Percentiles rank a stretch among this genome's conserved stretches.
phyloP scores from a whole-genome alignment of 2,888 invertebrate species.

The Watsonalla cultraria region DNA sequence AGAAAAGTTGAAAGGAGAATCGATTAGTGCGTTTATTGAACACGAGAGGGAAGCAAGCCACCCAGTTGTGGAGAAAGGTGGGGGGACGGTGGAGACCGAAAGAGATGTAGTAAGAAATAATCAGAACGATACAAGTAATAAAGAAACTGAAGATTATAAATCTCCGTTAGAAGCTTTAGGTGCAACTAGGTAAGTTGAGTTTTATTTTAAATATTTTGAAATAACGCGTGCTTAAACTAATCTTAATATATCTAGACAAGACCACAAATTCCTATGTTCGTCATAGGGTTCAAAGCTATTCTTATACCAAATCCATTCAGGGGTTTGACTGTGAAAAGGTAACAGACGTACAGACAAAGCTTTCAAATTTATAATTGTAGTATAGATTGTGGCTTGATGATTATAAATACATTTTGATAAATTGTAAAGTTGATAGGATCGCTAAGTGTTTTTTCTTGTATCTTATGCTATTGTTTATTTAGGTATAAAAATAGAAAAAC shows the following conservation, averaged over 20 bases:
- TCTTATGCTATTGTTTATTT: slow-evolving; percentile 24
- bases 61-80: slow-evolving; percentile 23
- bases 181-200: slow-evolving; percentile 47
- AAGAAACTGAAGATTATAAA: slow-evolving; percentile 50
- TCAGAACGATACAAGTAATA: slow-evolving; percentile 10
- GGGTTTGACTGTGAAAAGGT: no score
- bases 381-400: no score
- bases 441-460: slow-evolving; percentile 2
- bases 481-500: slow-evolving; percentile 36
- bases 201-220: background rate
- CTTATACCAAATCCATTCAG: no score
- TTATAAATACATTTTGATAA: no score
- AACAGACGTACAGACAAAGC: no score
- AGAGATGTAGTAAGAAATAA: slow-evolving; percentile 11
- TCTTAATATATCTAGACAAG: no score
- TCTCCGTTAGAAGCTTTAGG: slow-evolving; percentile 63
- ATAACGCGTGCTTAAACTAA: background rate
- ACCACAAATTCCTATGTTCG: no score
- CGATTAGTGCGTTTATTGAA: slow-evolving; percentile 9
- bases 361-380: no score
- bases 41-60: slow-evolving; percentile 13
- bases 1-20: slow-evolving; percentile 3
- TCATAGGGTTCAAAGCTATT: no score
- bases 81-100: slow-evolving; percentile 13
- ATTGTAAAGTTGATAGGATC: slow-evolving; percentile 3